A percentile compares a stretch with the other conserved stretches of the same genome.
Evolutionary conservation across 2,888 invertebrate genomes (phyloP).

Genomic region (Petrolisthes cinctipes): DNA sequence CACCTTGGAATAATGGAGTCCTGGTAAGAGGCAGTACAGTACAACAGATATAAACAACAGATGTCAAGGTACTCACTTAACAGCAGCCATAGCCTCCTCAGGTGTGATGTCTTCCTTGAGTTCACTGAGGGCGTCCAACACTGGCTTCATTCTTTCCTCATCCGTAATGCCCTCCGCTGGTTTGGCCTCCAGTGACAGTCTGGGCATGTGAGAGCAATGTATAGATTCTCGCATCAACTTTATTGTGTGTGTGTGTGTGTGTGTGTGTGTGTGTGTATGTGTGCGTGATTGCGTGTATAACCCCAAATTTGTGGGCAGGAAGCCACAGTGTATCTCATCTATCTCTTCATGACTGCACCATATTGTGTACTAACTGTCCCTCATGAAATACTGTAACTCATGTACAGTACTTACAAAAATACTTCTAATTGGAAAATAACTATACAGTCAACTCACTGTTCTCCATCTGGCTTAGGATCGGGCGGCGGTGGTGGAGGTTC

Average conservation of each 20-base stretch:
- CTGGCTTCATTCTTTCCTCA: constrained; percentile 50
- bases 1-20: no score
- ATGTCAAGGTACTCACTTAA: constrained; percentile 35
- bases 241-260: no score
- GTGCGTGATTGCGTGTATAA: no score
- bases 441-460: constrained; percentile 32
- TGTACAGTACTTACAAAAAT: no score
- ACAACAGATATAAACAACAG: not conserved
- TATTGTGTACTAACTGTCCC: no score
- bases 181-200: constrained; percentile 48
- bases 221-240: no score
- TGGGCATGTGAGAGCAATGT: not conserved
- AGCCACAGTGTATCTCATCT: no score
- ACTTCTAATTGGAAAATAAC: no score
- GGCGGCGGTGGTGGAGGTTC: constrained; percentile 4
- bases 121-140: constrained; percentile 45
- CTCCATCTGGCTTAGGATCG: constrained; percentile 33
- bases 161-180: constrained; percentile 15
- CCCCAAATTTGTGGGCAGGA: no score
- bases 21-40: not conserved
- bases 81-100: constrained; percentile 56
- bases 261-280: no score
- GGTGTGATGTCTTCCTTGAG: constrained; percentile 58
- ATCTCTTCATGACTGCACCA: no score
- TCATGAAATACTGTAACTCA: no score